phyloP scores from a whole-genome alignment of 2,113 vertebrate species.

The Scopus umbretta region DNA sequence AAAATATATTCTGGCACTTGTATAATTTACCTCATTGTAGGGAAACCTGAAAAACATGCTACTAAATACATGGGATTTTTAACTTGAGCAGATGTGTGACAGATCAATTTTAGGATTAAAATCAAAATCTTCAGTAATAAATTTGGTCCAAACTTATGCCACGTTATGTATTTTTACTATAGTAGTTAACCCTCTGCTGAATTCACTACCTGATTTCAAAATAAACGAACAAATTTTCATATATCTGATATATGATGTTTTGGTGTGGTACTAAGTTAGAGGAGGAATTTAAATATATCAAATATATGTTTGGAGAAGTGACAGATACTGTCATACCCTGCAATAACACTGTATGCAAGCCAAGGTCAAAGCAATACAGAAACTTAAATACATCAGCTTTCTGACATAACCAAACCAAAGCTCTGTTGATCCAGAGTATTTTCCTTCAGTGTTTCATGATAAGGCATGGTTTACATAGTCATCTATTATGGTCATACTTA shows the following conservation, averaged over 20 bases:
- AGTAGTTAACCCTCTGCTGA: background rate
- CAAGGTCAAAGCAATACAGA: background rate
- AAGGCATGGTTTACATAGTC: constrained; percentile 7
- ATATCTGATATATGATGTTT: background rate
- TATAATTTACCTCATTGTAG: background rate
- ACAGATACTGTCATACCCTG: background rate
- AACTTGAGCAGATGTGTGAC: background rate
- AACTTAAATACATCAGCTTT: background rate
- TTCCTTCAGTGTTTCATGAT: background rate
- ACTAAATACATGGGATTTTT: background rate
- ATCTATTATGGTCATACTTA: background rate
- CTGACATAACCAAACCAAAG: constrained; percentile 12
- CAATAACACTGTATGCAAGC: background rate
- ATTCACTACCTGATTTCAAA: background rate
- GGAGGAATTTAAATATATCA: background rate
- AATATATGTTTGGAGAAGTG: background rate
- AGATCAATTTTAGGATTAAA: background rate
- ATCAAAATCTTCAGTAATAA: background rate
- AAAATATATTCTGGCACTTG: background rate
- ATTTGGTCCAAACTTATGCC: background rate
- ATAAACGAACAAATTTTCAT: background rate
- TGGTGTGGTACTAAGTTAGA: background rate
- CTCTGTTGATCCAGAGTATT: background rate
- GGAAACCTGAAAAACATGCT: background rate
- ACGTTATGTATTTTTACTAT: background rate